Evolutionary conservation across 2,113 vertebrate genomes (phyloP), one percentile per base, ranked within the genome.

Genomic region (Leptosomus discolor): DNA sequence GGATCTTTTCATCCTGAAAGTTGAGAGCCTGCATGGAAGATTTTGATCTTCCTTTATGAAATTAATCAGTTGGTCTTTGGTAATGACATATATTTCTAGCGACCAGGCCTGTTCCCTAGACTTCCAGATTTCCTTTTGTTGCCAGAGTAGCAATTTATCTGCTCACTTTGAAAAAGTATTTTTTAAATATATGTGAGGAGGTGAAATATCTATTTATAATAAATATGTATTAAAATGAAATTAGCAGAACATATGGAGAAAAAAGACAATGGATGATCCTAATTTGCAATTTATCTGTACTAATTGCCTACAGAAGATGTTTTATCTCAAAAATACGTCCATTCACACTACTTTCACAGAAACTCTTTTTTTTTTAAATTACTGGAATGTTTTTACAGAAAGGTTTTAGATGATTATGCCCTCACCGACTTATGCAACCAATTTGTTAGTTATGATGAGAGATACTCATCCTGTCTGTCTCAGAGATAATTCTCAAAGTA

Each of bases 301-400:
- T 61, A 39, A 48, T 83, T 64, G 17, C 51, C 53, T 94, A n/a
- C 32, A 95, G 69, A 96, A 91, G 86, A 90, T 43, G 7, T n/a
- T 95, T 80, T 95, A 22, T 82, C 54, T 95, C 68, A 94, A 45
- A 79, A 93, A 36, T 85, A 63, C 71, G 29, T 85, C 58, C 17
- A 50, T n/a, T 84, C 92, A 87, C 46, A 56, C 4, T 80, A 78
- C 94, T 96, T 94, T 87, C n/a, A 94, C 90, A 43, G 88, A 91
- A 97, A 95, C 11, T 7, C 16, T 58, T 65, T 83, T 71, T 80
- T 90, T 78, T 92, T 77, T 2, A 23, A 41, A 91, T 58, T 76
- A 83, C 27, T 41, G 7, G 2, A n/a, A n/a, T 43, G 30, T 88
- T 94, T 91, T 89, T 34, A 23, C 23, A 79, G 90, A 84, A 73